A percentile compares a stretch with the other conserved stretches of the same genome.
These are phyloP conservation scores for Columba guinea DNA, from an alignment of 2,797 vertebrate genomes.

Conservation along the genomic window DNA sequence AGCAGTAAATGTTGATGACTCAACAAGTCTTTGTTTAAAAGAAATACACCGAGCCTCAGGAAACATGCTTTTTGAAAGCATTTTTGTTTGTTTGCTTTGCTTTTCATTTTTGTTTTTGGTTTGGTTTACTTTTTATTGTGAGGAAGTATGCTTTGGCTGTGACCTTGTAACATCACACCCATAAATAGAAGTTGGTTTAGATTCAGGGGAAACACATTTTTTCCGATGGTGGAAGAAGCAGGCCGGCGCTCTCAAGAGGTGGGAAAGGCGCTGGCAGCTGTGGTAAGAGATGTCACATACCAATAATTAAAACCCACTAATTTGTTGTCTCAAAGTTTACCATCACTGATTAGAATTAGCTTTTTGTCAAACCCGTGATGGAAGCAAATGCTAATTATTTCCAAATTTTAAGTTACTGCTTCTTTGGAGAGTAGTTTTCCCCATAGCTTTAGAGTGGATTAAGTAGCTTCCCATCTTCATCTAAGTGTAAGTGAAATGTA, in stretches of 20 bases:
- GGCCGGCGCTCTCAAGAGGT: neutral
- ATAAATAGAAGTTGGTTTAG: constrained; percentile 23
- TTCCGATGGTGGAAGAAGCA: constrained; percentile 1
- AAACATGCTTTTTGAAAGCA: neutral
- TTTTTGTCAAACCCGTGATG: neutral
- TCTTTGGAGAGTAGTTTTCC: neutral
- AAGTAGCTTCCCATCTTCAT: neutral
- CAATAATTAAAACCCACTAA: neutral
- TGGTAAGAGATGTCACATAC: neutral
- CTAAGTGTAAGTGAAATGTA: neutral
- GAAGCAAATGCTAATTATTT: neutral
- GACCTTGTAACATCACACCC: constrained; percentile 10
- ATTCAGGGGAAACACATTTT: constrained; percentile 41
- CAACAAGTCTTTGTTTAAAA: constrained; percentile 28
- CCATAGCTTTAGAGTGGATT: neutral
- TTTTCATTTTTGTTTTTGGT: neutral
- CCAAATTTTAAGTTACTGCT: neutral
- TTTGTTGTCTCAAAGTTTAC: neutral
- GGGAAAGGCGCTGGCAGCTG: neutral
- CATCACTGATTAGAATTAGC: neutral
- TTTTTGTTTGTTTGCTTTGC: neutral
- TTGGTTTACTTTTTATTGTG: constrained; percentile 32
- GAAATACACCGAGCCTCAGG: neutral
- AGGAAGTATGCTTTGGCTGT: neutral
- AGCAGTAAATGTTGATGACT: constrained; percentile 33